phyloP scores from a whole-genome alignment of 2,888 invertebrate species.

The Pammene fasciana region DNA sequence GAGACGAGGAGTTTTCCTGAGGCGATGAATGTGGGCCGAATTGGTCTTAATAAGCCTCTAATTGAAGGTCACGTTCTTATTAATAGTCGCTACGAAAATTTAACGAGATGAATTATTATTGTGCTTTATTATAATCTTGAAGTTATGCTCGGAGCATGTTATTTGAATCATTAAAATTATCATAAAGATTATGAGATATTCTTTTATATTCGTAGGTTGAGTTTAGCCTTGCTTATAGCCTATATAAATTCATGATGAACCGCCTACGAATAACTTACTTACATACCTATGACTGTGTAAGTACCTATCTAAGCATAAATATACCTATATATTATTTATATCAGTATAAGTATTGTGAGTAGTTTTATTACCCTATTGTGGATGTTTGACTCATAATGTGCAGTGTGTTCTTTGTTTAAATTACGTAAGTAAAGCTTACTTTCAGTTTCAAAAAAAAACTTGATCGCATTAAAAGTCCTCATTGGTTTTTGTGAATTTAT shows the following conservation, averaged over 20 bases:
- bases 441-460: neutral
- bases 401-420: neutral
- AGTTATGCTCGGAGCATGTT: slow-evolving; percentile 33
- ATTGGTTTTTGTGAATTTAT: neutral
- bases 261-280: slow-evolving; percentile 13
- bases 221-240: slow-evolving; percentile 31
- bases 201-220: slow-evolving; percentile 24
- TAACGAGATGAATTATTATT: slow-evolving; percentile 42
- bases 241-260: slow-evolving; percentile 21
- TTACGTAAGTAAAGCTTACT: neutral
- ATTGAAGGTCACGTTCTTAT: slow-evolving; percentile 61
- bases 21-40: slow-evolving; percentile 60
- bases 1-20: slow-evolving; percentile 60
- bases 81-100: slow-evolving; percentile 42
- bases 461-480: too few species aligned
- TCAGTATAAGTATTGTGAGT: neutral
- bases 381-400: neutral
- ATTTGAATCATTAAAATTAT: slow-evolving; percentile 33
- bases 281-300: slow-evolving; percentile 1
- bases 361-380: neutral
- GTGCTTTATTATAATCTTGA: slow-evolving; percentile 34
- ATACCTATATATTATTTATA: neutral
- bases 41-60: slow-evolving; percentile 57
- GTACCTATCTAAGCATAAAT: slow-evolving; percentile 6
- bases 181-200: slow-evolving; percentile 37